Conservation (phyloP, 2,888 invertebrate species). For the Ennomos quercinarius region DNA sequence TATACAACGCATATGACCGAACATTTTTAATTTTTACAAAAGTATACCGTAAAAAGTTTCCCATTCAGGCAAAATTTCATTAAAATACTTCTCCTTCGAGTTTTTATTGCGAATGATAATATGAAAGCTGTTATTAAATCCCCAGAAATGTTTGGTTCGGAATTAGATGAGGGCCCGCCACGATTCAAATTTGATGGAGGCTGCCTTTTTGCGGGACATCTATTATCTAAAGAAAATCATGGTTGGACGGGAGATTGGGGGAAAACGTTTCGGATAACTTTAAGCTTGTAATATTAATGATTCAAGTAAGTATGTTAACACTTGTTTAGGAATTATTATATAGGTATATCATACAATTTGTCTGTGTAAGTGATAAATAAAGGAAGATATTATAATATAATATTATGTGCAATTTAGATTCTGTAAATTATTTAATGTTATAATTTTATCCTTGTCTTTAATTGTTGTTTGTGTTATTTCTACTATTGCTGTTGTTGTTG, state of each 20-base stretch:
- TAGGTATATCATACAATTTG: too few species aligned
- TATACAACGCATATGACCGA: conserved; percentile 30
- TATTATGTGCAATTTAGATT: too few species aligned
- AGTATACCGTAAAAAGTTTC: conserved; percentile 33
- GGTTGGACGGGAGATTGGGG: conserved; percentile 15
- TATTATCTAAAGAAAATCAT: conserved; percentile 27
- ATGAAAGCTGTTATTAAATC: conserved; percentile 33
- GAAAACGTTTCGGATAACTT: conserved; percentile 51
- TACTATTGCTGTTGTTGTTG: too few species aligned
- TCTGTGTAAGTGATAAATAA: too few species aligned
- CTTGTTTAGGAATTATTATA: too few species aligned
- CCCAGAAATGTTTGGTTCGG: conserved; percentile 32
- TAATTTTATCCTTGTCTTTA: too few species aligned
- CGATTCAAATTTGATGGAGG: conserved; percentile 31
- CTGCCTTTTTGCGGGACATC: conserved; percentile 19
- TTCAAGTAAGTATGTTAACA: too few species aligned
- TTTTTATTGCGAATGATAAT: conserved; percentile 36
- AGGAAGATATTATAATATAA: too few species aligned
- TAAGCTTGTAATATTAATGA: too few species aligned
- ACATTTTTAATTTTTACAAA: conserved; percentile 36
- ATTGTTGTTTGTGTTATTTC: too few species aligned
- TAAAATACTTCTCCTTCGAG: conserved; percentile 29
- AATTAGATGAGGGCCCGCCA: conserved; percentile 25
- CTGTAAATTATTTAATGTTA: too few species aligned
- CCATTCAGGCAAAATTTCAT: conserved; percentile 34